A percentile compares a stretch with the other conserved stretches of the same genome.
Evolutionary conservation across 2,888 invertebrate genomes (phyloP).

Genomic region (Sphaerophoria rueppellii): DNA sequence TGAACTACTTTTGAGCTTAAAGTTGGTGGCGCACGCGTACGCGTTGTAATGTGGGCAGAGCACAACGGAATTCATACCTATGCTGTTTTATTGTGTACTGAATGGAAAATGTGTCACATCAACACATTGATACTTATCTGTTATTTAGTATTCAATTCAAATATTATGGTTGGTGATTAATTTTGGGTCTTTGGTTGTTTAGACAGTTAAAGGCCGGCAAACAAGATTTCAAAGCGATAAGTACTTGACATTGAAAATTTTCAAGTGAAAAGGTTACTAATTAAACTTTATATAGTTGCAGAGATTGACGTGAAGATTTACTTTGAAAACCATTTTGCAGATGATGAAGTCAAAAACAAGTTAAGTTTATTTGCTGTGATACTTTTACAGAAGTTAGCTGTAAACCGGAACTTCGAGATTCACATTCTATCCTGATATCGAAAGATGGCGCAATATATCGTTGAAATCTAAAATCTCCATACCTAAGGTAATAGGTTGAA

Average conservation of each 20-base stretch:
- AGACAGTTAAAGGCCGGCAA: slow-evolving; percentile 20
- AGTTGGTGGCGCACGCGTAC: slow-evolving; percentile 21
- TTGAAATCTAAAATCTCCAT: no score
- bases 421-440: no score
- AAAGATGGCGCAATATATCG: no score
- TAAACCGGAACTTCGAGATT: no score
- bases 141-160: slow-evolving; percentile 6
- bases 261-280: background rate
- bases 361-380: no score
- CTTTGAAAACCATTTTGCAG: no score
- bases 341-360: no score
- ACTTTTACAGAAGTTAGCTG: no score
- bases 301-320: no score
- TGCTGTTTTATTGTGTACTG: no score
- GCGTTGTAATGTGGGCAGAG: slow-evolving; percentile 35
- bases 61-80: slow-evolving; percentile 13
- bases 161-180: slow-evolving; percentile 5
- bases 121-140: background rate
- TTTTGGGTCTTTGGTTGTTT: background rate
- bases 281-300: no score
- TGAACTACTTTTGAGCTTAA: slow-evolving; percentile 30
- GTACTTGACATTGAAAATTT: slow-evolving; percentile 15
- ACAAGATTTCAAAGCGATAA: background rate
- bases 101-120: slow-evolving; percentile 10
- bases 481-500: no score